Evolutionary conservation across 2,113 vertebrate species (phyloP).

Genomic region (Tilapia sparmanii): DNA sequence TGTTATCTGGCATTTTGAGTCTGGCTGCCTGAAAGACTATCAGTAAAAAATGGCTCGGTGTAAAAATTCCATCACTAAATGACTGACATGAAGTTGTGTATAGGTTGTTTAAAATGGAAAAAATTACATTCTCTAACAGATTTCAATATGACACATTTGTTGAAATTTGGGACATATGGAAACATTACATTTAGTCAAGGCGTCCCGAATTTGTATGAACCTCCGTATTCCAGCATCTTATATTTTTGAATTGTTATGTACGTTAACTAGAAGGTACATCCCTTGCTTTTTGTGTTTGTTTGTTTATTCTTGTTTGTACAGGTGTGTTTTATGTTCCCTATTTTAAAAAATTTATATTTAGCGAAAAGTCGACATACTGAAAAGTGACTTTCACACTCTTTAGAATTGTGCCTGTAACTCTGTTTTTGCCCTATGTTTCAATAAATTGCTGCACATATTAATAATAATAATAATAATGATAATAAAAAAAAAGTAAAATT

Average conservation of each 20-base stretch:
- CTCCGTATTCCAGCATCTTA: neutral
- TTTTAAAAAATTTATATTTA: neutral
- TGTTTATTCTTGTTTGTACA: neutral
- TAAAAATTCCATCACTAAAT: neutral
- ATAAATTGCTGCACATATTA: neutral
- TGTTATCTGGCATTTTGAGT: neutral
- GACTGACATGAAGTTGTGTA: neutral
- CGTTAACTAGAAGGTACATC: neutral
- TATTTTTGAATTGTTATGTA: neutral
- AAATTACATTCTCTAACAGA: neutral
- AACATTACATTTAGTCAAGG: neutral
- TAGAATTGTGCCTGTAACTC: neutral
- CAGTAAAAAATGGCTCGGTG: neutral
- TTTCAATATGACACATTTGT: neutral
- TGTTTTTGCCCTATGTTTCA: neutral
- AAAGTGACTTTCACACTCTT: neutral
- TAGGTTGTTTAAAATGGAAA: neutral
- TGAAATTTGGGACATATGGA: neutral
- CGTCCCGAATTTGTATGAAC: neutral
- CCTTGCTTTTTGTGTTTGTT: neutral
- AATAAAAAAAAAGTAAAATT: rapidly evolving
- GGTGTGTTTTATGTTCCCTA: neutral
- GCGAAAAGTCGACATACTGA: neutral
- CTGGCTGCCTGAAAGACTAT: neutral
- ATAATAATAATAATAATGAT: neutral